Base-by-base conservation (phyloP, 2,113 vertebrate genomes). In the Plecotus auritus region DNA sequence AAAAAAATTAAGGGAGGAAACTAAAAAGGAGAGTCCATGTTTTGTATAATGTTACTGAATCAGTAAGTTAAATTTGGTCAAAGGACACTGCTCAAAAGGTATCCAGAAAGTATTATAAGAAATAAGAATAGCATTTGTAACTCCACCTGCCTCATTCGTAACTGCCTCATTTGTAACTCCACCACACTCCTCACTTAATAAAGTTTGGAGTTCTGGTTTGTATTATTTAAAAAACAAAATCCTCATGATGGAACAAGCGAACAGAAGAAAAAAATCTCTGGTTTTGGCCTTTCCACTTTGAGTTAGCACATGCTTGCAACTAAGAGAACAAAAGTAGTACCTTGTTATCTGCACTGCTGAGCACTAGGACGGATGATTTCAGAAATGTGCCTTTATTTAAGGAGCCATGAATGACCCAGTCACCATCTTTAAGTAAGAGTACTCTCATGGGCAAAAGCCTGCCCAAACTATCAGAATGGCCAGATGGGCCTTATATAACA, bases 221-320 rank as follows among this genome's bases (percentile, higher is more conserved):
- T 42, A 91, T 92, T 96, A 82, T 59, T 90, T 88, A 80, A 94
- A 67, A 17, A 32, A 37, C 42, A 91, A 95, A 89, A 92, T 66
- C 64, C 40, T 96, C 45, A 70, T 5, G 26, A 1, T 78, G 70
- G 88, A 86, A 80, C 88, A 30, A 93, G 28, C 92, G 37, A 64
- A 73, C 2, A 76, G 22, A 83, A 94, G 64, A 20, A 74, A 80
- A 80, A 73, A 77, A 64, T 26, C 13, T n/a, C 30, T 47, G 9
- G 26, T 64, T 95, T 85, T 85, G 23, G n/a, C 59, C 86, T 85
- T 90, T 35, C 54, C 35, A 5, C 49, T 26, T 32, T 67, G 30
- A 61, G 42, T 66, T 42, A 67, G 40, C 61, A n/a, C 11, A 78
- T 51, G 18, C 45, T 61, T 86, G 2, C 17, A 30, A 64, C 69